These are phyloP conservation scores for Rhodeus uyekii DNA, from an alignment of 2,797 vertebrate species.

Conservation along the genomic window DNA sequence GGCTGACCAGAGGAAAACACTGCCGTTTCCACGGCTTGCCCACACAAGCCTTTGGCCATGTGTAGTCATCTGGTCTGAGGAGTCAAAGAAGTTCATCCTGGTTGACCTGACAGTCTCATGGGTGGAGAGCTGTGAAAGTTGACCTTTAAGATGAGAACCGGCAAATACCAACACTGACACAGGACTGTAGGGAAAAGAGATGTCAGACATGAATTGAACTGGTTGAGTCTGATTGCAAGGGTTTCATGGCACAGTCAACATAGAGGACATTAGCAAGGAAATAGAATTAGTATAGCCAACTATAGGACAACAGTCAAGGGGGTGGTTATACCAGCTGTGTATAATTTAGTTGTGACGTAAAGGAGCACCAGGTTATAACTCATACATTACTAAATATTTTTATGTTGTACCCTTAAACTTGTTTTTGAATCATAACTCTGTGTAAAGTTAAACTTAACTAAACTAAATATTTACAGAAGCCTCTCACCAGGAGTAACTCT, in stretches of 20 bases:
- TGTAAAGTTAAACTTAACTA: no score
- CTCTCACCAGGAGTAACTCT: background rate
- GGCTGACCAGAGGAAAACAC: background rate
- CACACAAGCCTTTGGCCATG: slow-evolving; percentile 7
- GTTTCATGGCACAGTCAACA: background rate
- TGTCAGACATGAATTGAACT: background rate
- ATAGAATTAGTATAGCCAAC: background rate
- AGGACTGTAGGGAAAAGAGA: background rate
- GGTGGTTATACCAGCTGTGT: background rate
- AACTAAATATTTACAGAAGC: background rate
- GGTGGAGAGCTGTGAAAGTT: slow-evolving; percentile 9
- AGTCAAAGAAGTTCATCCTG: slow-evolving; percentile 16
- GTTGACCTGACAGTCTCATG: slow-evolving; percentile 8
- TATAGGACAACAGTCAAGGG: background rate
- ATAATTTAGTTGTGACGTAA: background rate
- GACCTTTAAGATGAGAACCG: slow-evolving; percentile 21
- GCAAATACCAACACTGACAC: slow-evolving; percentile 14
- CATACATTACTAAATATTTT: background rate
- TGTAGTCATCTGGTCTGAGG: slow-evolving; percentile 20
- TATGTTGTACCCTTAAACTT: background rate
- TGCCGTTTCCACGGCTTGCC: background rate
- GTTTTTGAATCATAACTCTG: background rate
- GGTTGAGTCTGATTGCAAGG: slow-evolving; percentile 1
- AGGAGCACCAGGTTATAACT: background rate
- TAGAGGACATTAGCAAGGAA: background rate